These are phyloP conservation scores for Rhogogaster chlorosoma DNA, from an alignment of 2,888 invertebrate species.

Conservation along the genomic window DNA sequence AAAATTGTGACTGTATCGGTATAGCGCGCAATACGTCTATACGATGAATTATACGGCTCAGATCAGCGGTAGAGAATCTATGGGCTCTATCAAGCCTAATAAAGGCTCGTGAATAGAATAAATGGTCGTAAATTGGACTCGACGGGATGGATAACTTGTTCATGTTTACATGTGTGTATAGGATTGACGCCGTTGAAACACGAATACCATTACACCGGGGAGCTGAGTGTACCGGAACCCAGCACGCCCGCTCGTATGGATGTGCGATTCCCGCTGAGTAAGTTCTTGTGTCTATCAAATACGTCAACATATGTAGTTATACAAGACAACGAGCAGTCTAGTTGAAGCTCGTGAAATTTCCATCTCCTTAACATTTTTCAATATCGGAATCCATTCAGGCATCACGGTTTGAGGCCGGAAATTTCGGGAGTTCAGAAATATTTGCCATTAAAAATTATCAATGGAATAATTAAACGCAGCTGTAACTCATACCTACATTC, in stretches of 20 bases:
- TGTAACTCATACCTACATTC: background rate
- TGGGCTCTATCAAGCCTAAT: constrained; percentile 43
- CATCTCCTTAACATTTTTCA: background rate
- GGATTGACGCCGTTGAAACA: constrained; percentile 88
- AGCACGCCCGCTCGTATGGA: constrained; percentile 86
- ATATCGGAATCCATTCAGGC: background rate
- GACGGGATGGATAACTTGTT: constrained; percentile 67
- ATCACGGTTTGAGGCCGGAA: background rate
- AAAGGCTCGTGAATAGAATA: constrained; percentile 64
- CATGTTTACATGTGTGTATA: constrained; percentile 61
- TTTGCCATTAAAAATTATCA: too few species aligned
- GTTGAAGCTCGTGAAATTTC: background rate
- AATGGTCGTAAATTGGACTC: constrained; percentile 66
- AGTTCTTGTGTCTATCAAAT: constrained; percentile 76
- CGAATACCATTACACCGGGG: constrained; percentile 89
- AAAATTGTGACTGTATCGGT: background rate
- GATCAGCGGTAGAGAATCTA: constrained; percentile 27
- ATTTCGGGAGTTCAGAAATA: too few species aligned
- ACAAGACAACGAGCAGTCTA: background rate
- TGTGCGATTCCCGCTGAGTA: constrained; percentile 89
- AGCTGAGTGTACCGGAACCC: constrained; percentile 83
- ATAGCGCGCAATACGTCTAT: background rate
- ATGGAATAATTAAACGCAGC: background rate
- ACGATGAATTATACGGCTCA: background rate
- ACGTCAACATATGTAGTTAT: background rate